Percentiles rank a stretch among this genome's conserved stretches.
phyloP scores from a whole-genome alignment of 2,797 vertebrate species.

The Pachyuromys duprasi region DNA sequence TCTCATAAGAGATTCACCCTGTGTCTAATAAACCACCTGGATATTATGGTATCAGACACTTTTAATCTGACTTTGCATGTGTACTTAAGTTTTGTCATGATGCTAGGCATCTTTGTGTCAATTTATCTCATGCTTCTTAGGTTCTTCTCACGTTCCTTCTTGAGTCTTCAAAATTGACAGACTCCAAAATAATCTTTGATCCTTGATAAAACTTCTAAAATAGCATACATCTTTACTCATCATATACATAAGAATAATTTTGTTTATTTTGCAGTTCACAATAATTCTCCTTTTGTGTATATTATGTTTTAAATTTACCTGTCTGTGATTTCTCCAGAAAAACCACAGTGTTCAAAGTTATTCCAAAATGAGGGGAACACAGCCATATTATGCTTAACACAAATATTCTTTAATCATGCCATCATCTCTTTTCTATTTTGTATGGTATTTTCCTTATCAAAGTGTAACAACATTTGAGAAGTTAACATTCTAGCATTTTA shows the following conservation, averaged over 20 bases:
- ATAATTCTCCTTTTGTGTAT: neutral
- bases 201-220: neutral
- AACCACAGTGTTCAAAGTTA: neutral
- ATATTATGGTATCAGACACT: neutral
- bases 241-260: neutral
- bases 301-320: neutral
- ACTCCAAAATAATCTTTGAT: neutral
- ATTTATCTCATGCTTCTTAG: neutral
- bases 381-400: neutral
- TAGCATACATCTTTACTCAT: neutral
- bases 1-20: neutral
- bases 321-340: neutral
- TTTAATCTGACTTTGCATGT: neutral
- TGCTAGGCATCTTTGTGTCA: neutral
- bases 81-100: neutral
- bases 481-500: neutral
- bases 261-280: neutral
- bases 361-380: neutral
- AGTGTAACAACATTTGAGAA: constrained; percentile 42
- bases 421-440: constrained; percentile 28
- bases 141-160: neutral
- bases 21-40: neutral
- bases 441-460: neutral
- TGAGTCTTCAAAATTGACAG: neutral
- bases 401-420: neutral